Conservation (phyloP, 2,113 vertebrate species). For the Channa maculata region DNA sequence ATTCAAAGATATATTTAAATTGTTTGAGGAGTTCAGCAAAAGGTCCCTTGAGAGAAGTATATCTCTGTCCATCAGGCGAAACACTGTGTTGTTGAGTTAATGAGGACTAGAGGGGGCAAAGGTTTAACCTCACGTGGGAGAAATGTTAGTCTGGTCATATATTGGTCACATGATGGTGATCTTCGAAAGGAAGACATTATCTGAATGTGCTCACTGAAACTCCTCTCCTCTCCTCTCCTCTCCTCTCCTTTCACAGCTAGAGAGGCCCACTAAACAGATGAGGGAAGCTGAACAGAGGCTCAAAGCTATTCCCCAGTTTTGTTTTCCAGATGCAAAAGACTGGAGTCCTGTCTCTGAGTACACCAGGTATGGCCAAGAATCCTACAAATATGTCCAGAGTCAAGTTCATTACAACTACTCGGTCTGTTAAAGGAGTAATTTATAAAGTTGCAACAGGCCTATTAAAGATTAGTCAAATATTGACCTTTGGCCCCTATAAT, state of each 20-base stretch:
- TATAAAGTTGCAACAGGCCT: too few species aligned
- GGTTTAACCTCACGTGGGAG: conserved; percentile 52
- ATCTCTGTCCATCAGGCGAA: conserved; percentile 38
- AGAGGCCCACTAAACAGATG: conserved; percentile 97
- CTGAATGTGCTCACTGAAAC: conserved; percentile 30
- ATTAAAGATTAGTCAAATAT: too few species aligned
- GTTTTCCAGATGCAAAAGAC: conserved; percentile 99
- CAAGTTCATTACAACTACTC: background rate
- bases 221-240: conserved; percentile 13
- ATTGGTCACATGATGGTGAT: conserved; percentile 33
- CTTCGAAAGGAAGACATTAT: conserved; percentile 6
- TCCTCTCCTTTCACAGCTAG: conserved; percentile 85
- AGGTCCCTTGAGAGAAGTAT: conserved; percentile 56
- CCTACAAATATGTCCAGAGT: background rate
- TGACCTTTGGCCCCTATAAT: background rate
- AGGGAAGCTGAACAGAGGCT: conserved; percentile 96
- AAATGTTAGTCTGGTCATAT: conserved; percentile 52
- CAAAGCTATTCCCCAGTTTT: conserved; percentile 98
- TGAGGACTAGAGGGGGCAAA: conserved; percentile 22
- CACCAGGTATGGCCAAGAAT: conserved; percentile 85
- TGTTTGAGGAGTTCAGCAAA: conserved; percentile 56
- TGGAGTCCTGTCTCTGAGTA: conserved; percentile 96
- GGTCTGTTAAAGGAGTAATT: background rate
- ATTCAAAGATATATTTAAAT: conserved; percentile 59
- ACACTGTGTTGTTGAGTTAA: conserved; percentile 32